Conservation (phyloP, 2,113 vertebrate genomes). For the Hepsetus odoe region DNA sequence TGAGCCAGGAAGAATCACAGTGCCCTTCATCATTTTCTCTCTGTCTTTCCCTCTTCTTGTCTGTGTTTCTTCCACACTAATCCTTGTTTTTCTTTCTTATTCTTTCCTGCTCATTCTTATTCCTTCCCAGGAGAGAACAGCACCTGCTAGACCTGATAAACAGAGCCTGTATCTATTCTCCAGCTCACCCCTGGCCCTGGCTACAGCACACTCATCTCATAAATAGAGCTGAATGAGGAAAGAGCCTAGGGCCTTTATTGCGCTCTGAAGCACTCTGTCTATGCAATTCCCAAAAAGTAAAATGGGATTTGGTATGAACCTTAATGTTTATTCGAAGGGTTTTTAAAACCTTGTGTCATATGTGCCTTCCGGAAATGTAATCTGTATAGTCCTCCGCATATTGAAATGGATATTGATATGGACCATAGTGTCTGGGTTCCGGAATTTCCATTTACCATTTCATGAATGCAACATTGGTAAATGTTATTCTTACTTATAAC, state of each 20-base stretch:
- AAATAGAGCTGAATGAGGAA: slow-evolving; percentile 7
- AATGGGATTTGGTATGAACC: background rate
- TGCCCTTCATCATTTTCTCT: slow-evolving; percentile 13
- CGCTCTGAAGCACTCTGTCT: background rate
- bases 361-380: no score
- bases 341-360: background rate
- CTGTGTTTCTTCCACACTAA: background rate
- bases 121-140: background rate
- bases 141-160: slow-evolving; percentile 10
- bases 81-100: background rate
- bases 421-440: no score
- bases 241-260: background rate
- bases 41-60: background rate
- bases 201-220: slow-evolving; percentile 16
- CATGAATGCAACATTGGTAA: no score
- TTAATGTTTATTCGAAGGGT: background rate
- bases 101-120: background rate
- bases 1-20: background rate
- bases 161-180: slow-evolving; percentile 19
- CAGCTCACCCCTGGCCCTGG: slow-evolving; percentile 13
- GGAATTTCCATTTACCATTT: no score
- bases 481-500: no score
- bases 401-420: no score
- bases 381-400: no score
- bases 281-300: background rate